A percentile compares a stretch with the other conserved stretches of the same genome.
These are phyloP conservation scores for Philhelius pedissequus DNA, from an alignment of 2,888 invertebrate genomes.

Conservation along the genomic window DNA sequence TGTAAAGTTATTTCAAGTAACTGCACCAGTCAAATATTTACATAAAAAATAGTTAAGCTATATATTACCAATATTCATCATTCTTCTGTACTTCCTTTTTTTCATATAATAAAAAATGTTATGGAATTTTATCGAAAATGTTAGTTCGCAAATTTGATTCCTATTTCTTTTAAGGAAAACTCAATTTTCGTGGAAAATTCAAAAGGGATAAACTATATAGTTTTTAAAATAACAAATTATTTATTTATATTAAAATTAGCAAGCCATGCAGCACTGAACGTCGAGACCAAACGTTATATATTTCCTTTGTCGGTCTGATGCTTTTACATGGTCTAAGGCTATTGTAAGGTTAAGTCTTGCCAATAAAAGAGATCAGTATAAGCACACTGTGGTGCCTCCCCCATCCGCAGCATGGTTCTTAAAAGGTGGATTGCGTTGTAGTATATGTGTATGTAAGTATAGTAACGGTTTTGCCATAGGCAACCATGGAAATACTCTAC, in stretches of 20 bases:
- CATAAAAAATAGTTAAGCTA: no score
- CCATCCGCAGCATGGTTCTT: background rate
- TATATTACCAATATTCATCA: no score
- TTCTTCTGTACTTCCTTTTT: no score
- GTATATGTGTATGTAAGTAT: background rate
- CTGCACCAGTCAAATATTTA: no score
- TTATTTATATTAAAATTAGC: constrained; percentile 61
- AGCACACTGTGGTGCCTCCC: background rate
- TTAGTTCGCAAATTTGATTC: background rate
- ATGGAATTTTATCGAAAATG: background rate
- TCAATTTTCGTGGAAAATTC: background rate
- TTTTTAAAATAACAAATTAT: constrained; percentile 58
- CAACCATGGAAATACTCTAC: constrained; percentile 14
- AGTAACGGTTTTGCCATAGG: constrained; percentile 31
- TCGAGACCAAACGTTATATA: constrained; percentile 40
- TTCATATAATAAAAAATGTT: no score
- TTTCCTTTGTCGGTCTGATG: background rate
- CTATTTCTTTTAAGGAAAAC: background rate
- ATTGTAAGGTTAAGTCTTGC: constrained; percentile 39
- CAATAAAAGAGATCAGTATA: constrained; percentile 44
- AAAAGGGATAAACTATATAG: background rate
- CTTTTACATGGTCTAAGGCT: background rate
- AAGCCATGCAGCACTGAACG: constrained; percentile 40
- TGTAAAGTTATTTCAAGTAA: no score
- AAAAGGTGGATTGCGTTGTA: constrained; percentile 35